These are phyloP conservation scores for Zoanthus solanderi DNA, from an alignment of 92 coral and sea anemone genomes.

Conservation along the genomic window DNA sequence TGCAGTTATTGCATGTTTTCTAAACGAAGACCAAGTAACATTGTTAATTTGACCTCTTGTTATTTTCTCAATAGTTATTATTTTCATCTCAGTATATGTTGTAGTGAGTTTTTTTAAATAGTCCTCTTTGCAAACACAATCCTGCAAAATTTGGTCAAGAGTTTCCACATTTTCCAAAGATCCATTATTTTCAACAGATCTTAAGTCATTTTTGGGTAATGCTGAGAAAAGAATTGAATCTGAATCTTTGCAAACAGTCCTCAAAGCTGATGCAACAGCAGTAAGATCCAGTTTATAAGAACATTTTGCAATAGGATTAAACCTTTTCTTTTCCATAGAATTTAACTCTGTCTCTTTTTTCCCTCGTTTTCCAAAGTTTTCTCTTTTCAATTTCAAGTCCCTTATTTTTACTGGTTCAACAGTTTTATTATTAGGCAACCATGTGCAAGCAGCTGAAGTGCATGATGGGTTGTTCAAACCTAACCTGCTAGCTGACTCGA, in stretches of 20 bases:
- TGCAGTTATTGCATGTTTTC: no score
- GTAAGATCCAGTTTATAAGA: conserved; percentile 43
- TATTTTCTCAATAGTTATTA: background rate
- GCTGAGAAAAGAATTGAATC: no score
- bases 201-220: no score
- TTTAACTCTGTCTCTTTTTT: conserved; percentile 46
- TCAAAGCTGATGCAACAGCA: conserved; percentile 52
- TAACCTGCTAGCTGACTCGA: conserved; percentile 51
- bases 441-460: conserved; percentile 51
- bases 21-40: no score
- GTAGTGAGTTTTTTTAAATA: background rate
- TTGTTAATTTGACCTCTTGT: background rate
- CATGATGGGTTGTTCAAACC: conserved; percentile 55
- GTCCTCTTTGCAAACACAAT: background rate
- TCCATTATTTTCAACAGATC: no score
- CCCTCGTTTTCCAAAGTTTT: conserved; percentile 56
- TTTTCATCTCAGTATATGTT: background rate
- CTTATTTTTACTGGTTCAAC: conserved; percentile 45
- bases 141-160: background rate
- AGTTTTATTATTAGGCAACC: conserved; percentile 18
- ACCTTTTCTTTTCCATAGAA: conserved; percentile 47
- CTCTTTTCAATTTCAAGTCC: conserved; percentile 44
- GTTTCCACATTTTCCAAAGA: no score
- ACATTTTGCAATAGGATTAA: conserved; percentile 42
- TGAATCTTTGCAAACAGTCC: conserved; percentile 17